Evolutionary conservation across 2,113 vertebrate genomes (phyloP).

Genomic region (Manacus vitellinus): DNA sequence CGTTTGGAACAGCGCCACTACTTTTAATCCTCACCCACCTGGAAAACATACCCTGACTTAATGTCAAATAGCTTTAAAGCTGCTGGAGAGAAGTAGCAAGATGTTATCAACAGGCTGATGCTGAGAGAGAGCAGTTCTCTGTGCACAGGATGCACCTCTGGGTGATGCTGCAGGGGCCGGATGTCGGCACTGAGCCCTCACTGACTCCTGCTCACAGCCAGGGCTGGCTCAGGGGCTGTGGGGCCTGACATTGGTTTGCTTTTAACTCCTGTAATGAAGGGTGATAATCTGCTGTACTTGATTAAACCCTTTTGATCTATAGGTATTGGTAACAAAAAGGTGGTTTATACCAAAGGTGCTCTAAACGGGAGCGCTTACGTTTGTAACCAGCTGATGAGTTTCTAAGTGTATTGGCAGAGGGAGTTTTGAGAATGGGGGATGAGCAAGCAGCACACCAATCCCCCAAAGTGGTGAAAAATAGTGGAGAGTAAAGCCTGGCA

Average conservation of each 20-base stretch:
- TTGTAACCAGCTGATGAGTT: not conserved
- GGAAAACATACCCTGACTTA: not conserved
- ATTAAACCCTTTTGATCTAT: not conserved
- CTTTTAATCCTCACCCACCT: not conserved
- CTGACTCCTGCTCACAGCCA: not conserved
- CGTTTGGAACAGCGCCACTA: not conserved
- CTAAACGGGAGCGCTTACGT: rapidly evolving
- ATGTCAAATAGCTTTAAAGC: not conserved
- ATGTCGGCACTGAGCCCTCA: rapidly evolving
- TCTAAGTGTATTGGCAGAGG: not conserved
- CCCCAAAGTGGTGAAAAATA: not conserved
- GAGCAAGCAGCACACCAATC: not conserved
- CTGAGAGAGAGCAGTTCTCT: not conserved
- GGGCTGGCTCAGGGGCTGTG: rapidly evolving
- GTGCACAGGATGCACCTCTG: not conserved
- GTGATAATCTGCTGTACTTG: not conserved
- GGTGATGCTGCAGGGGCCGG: not conserved
- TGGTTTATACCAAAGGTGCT: not conserved
- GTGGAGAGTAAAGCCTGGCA: rapidly evolving
- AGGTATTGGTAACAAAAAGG: not conserved
- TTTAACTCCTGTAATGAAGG: not conserved
- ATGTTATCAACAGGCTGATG: not conserved
- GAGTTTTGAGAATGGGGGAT: not conserved
- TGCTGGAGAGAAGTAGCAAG: not conserved
- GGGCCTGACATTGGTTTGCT: not conserved